Base-by-base conservation (phyloP, 1,140 invertebrate genomes). In the Elysia chlorotica region DNA sequence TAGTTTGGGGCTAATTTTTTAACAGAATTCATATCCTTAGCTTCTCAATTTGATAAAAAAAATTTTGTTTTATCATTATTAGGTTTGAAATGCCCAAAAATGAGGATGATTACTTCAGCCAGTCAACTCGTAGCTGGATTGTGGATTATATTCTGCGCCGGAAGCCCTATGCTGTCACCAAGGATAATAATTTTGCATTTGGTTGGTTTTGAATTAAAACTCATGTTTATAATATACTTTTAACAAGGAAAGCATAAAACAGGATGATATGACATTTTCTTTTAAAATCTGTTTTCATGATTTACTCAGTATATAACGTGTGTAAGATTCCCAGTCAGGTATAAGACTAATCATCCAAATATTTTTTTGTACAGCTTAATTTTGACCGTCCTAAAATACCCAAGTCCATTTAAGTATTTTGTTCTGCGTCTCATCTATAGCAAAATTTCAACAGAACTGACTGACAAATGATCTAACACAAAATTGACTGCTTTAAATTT, bases 111-210 rank as follows among this genome's bases (percentile, higher is more conserved):
- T 92, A 93, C 41, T 98, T 95, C 82, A 95, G 94, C 0, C 92
- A 93, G 65, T 92, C 95, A 0, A 95, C 97, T 82, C 89, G 96
- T 38, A 96, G 94, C 75, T 87, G 95, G 48, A 93, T 98, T 79
- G 95, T 97, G 0, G 97, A 97, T 93, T 95, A 98, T 85, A 95
- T 98, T 75, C 87, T 99, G n/a, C 89, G 96, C 84, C 89, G 96
- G 54, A 95, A 96, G 85, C 91, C 91, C 79, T 97, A 95, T 85
- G 90, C 91, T 1, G 87, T 91, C 10, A 89, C 91, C 59, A 80
- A 82, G 33, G 80, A 79, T 30, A 77, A 85, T 31, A 79, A 79
- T 5, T 84, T 75, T 74, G 79, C 81, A 21, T 84, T 82, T 77
- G 83, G 83, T 84, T 73, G 75, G 76, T 77, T 28, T 37, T n/a